Evolutionary conservation across 1,140 invertebrate genomes (phyloP), one percentile per base, ranked within the genome.

Genomic region (Eupristina koningsbergeri): DNA sequence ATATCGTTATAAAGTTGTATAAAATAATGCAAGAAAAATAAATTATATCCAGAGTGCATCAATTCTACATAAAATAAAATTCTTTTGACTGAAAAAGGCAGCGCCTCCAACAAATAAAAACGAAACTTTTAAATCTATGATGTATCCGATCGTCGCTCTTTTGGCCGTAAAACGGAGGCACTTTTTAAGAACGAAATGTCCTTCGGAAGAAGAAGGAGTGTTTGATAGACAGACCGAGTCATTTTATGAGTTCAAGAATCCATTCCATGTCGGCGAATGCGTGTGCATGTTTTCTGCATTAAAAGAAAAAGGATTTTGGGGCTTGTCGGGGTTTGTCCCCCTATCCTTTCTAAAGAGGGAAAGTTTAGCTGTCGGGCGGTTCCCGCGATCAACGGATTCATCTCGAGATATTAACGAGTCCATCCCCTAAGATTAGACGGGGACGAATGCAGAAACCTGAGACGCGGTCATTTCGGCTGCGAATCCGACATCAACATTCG

Each of bases 401-500:
- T 61, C 39, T 22, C 58, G 45, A 47, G 29, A 31, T n/a, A 47
- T 53, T 81, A 74, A 81, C 69, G 80, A 81, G 11, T 36, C 47
- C 74, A 7, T 53, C 45, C 9, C 58, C 63, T 71, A 41, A 63
- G 74, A 77, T 77, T 77, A 69, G 61, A 76, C 73, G 9, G 58
- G n/a, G 26, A 63, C 31, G 61, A 0, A 17, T 19, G 74, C 13
- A 15, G 73, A 26, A 29, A 63, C 61, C 11, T 15, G 67, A 83
- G 74, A 83, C 47, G 74, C 63, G 81, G 81, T 83, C 73, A 83
- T 77, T 45, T 63, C 53, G 39, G 41, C 53, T 36, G 61, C 17
- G 75, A 53, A 13, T 29, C 45, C 79, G 64, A 69, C 81, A n/a
- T 71, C 81, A 78, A 83, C 81, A 78, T 83, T 75, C 81, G 81